Conservation (phyloP, 1,140 invertebrate genomes). For the Globodera rostochiensis region DNA sequence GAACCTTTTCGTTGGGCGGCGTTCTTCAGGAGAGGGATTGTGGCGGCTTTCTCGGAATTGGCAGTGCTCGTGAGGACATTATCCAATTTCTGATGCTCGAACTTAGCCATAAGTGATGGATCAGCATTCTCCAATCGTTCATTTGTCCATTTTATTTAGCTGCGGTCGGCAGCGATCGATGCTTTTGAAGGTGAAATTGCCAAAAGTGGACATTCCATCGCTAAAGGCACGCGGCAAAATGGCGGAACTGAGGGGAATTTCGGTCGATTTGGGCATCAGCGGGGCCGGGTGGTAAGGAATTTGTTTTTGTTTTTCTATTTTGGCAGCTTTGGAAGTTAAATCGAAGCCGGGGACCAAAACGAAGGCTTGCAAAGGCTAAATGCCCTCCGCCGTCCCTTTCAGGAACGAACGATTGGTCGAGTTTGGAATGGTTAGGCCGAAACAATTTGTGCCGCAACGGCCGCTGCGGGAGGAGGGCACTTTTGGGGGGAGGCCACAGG, state of each 20-base stretch:
- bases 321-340: too few species aligned
- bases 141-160: constrained; percentile 7
- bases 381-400: neutral
- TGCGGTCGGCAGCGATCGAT: constrained; percentile 16
- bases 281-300: neutral
- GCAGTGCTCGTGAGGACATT: neutral
- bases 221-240: neutral
- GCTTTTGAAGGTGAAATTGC: constrained; percentile 13
- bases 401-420: constrained; percentile 10
- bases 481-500: neutral
- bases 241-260: constrained; percentile 4
- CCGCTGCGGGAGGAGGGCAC: neutral
- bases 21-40: constrained; percentile 8
- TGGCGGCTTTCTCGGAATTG: constrained; percentile 5
- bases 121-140: too few species aligned
- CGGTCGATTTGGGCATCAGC: constrained; percentile 3
- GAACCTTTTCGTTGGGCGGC: constrained; percentile 25
- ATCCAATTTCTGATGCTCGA: constrained; percentile 7
- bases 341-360: too few species aligned
- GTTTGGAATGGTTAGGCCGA: neutral
- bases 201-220: constrained; percentile 9
- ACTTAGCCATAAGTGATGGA: constrained; percentile 2
- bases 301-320: too few species aligned
- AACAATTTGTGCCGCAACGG: neutral
- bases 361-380: too few species aligned